Base-by-base conservation (phyloP, 2,113 vertebrate species). In the Beaufortia kweichowensis region DNA sequence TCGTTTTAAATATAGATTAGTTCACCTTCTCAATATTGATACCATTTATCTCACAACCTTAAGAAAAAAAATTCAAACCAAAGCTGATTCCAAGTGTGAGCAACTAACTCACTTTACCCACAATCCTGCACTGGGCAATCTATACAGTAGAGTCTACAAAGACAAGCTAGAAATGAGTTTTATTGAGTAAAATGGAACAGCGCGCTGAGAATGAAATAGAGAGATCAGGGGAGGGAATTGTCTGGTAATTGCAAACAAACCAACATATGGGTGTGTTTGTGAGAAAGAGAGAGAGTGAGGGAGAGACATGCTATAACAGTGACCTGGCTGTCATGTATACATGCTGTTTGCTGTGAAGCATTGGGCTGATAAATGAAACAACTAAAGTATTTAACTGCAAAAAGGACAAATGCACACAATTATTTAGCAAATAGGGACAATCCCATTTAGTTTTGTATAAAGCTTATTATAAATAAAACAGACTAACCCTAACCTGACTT, bases 181-280 rank as follows among this genome's bases (percentile, higher is more conserved):
- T 83, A 83, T 77, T 74, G 78, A 83, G 76, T 83, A 67, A 83
- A 75, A 72, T 53, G 61, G 21, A 82, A 65, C 57, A 75, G 41
- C 24, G 39, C 33, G 56, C n/a, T 24, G 14, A 10, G 48, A 70
- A 67, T 57, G 53, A 79, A 48, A 77, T 73, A 63, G 72, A 80
- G 56, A 43, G 59, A 68, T 83, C 77, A 57, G 56, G 43, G 24
- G 62, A 76, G 26, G 67, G 29, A 80, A 63, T 70, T 65, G 74
- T 56, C 78, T 79, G 56, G 70, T 78, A 80, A 78, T 61, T 83
- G 75, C 29, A 31, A 79, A 64, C 63, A 74, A 77, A 77, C 43
- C 61, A 79, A 46, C 77, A 77, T n/a, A 1, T 29, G 6, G 19
- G 23, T 76, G 33, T 41, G 60, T 35, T n/a, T 19, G 72, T 28